These are phyloP conservation scores for Amblyopsis rosae DNA, from an alignment of 2,113 vertebrate species.

Conservation along the genomic window DNA sequence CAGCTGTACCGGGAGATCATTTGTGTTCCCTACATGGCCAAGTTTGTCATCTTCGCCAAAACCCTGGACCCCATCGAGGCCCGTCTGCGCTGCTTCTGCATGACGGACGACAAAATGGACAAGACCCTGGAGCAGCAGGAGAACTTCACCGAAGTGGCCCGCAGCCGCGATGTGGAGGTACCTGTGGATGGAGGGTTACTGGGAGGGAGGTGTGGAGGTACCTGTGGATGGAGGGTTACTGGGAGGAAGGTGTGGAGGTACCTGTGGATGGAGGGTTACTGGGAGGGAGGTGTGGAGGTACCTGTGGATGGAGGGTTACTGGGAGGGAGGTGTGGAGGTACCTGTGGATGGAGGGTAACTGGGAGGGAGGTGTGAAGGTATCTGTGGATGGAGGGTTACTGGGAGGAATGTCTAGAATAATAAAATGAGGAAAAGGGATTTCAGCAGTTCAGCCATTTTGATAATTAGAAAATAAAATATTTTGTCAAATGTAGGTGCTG, in stretches of 20 bases:
- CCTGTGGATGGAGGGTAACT: too few relatives aligned
- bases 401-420: background rate
- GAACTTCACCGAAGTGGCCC: slow-evolving; percentile 96
- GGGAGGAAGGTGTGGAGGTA: too few relatives aligned
- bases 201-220: background rate
- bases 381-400: too few relatives aligned
- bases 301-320: background rate
- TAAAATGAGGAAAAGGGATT: background rate
- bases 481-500: slow-evolving; percentile 79
- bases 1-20: slow-evolving; percentile 98
- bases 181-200: background rate
- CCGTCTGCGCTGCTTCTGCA: slow-evolving; percentile 94
- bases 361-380: too few relatives aligned
- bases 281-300: slow-evolving; percentile 89
- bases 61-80: slow-evolving; percentile 96
- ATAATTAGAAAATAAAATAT: background rate
- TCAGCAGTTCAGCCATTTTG: background rate
- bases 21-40: slow-evolving; percentile 99
- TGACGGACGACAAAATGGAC: slow-evolving; percentile 99
- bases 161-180: slow-evolving; percentile 98
- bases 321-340: background rate
- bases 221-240: too few relatives aligned
- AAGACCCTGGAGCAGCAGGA: slow-evolving; percentile 98
- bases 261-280: too few relatives aligned
- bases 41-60: slow-evolving; percentile 99